phyloP scores from a whole-genome alignment of 2,797 vertebrate species.

The Limosa lapponica region DNA sequence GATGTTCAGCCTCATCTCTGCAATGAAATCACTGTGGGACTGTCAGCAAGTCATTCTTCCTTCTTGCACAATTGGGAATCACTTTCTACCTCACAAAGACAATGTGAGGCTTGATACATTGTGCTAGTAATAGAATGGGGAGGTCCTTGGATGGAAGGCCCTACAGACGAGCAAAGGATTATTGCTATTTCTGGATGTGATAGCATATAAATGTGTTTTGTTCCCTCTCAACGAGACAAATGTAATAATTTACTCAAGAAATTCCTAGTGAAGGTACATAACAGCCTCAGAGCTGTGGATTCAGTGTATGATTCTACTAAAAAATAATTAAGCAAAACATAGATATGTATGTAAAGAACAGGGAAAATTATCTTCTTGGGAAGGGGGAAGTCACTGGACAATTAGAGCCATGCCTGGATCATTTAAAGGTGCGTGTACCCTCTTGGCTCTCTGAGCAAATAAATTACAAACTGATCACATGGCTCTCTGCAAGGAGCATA shows the following conservation, averaged over 20 bases:
- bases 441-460: background rate
- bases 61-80: background rate
- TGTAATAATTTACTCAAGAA: background rate
- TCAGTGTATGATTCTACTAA: background rate
- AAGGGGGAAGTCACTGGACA: constrained; percentile 2
- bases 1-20: constrained; percentile 18
- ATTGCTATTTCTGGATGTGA: constrained; percentile 9
- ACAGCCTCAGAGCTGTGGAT: constrained; percentile 3
- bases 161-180: constrained; percentile 49
- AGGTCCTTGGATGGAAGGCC: constrained; percentile 10
- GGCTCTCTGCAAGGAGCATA: constrained; percentile 37
- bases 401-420: background rate
- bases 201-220: constrained; percentile 9
- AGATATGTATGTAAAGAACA: background rate
- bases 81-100: background rate
- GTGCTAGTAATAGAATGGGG: background rate
- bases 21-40: constrained; percentile 13
- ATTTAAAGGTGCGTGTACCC: background rate
- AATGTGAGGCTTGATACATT: background rate
- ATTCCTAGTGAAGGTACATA: constrained; percentile 1
- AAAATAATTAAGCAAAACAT: background rate
- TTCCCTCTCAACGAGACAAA: constrained; percentile 6
- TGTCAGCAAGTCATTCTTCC: constrained; percentile 5
- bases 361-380: background rate
- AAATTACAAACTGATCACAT: background rate